Conservation (phyloP, 30 jellyfish, hydroid and myxozoan species). For the Turritopsis rubra region DNA sequence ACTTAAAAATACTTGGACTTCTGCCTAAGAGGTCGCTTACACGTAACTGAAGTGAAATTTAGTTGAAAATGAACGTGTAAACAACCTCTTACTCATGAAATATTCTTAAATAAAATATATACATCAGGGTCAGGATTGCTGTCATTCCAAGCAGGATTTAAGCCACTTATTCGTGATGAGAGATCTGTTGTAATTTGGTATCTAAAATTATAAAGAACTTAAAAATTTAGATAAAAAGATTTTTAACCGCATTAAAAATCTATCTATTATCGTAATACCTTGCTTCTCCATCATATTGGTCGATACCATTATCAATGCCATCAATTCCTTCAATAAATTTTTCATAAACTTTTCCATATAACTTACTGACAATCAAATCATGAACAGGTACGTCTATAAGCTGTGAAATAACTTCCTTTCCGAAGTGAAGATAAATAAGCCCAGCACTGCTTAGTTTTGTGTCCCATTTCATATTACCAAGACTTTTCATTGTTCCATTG, state of each 20-base stretch:
- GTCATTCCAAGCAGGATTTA: conserved; percentile 83
- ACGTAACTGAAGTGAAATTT: no score
- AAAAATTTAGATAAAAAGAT: not conserved
- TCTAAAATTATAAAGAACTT: conserved; percentile 25
- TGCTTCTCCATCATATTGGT: conserved; percentile 80
- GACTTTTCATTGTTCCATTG: conserved; percentile 77
- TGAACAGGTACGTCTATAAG: conserved; percentile 31
- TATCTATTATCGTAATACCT: conserved; percentile 36
- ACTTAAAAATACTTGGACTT: no score
- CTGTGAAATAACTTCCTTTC: conserved; percentile 54
- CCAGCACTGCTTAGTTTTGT: conserved; percentile 99
- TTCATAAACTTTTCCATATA: conserved; percentile 69
- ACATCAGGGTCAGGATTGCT: conserved; percentile 54
- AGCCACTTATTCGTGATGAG: conserved; percentile 50
- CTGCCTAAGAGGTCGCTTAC: no score
- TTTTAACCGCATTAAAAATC: not conserved
- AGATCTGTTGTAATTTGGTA: conserved; percentile 56
- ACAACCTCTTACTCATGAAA: not conserved
- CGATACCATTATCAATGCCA: conserved; percentile 91
- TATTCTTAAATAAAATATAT: not conserved
- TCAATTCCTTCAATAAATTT: conserved; percentile 83
- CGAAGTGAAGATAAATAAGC: conserved; percentile 76
- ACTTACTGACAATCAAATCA: conserved; percentile 13
- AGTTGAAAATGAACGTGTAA: no score
- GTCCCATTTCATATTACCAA: conserved; percentile 54